Conservation (phyloP, 2,113 vertebrate genomes). For the Ranitomeya variabilis region DNA sequence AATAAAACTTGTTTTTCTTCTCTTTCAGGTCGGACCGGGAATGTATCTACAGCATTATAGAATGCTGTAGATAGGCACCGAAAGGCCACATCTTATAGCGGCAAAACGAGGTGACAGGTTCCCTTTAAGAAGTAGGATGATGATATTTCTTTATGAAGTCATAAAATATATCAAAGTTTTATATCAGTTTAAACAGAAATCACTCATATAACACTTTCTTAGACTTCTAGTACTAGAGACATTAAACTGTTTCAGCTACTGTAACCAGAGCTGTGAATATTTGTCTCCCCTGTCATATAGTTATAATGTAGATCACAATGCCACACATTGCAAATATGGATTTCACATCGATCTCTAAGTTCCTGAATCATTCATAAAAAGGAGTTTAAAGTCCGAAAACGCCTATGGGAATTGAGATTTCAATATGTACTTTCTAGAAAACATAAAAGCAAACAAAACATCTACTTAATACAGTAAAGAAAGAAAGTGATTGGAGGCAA, state of each 20-base stretch:
- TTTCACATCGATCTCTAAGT: not conserved
- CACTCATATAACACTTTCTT: not conserved
- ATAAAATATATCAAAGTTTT: not conserved
- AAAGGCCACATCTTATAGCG: too few relatives aligned
- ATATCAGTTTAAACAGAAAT: not conserved
- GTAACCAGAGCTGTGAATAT: not conserved
- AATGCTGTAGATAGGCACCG: too few relatives aligned
- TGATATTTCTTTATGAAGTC: not conserved
- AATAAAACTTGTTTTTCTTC: too few relatives aligned
- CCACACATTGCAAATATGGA: slow-evolving; percentile 10
- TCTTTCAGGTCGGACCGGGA: too few relatives aligned
- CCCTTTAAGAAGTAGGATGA: too few relatives aligned
- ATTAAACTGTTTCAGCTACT: not conserved
- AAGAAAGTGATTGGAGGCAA: not conserved
- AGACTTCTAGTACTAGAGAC: not conserved
- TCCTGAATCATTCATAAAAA: slow-evolving; percentile 20
- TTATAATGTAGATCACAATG: not conserved
- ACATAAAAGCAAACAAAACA: not conserved
- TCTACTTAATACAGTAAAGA: not conserved
- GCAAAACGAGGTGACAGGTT: too few relatives aligned
- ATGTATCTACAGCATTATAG: too few relatives aligned
- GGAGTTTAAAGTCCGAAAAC: not conserved
- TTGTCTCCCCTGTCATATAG: not conserved
- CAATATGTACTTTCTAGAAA: not conserved
- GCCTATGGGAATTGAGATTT: not conserved